Evolutionary conservation across 1,140 invertebrate species (phyloP), one percentile per base, ranked within the genome.

Genomic region (Drosophila watanabei): DNA sequence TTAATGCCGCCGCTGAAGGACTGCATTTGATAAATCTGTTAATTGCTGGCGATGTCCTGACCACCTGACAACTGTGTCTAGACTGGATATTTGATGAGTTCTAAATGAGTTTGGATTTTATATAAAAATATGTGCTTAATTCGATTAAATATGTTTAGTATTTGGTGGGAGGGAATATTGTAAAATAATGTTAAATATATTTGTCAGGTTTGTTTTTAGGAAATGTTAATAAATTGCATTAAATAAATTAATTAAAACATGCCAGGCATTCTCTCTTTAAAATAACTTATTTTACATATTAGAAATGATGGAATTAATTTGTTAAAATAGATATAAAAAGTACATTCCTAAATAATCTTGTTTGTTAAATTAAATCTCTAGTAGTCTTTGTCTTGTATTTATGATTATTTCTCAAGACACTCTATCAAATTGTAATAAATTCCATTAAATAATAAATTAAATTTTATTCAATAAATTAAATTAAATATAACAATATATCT

Each of bases 11-110:
- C n/a, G 20, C 49, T 24, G 41, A 52, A 66, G 48, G 16, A 43
- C 75, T 75, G 75, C 71, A 49, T 75, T 75, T 75, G 59, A 75
- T 78, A 68, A 69, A 78, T 78, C 51, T 79, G 75, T 62, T 79
- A 70, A 79, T 73, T 73, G 66, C 68, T 61, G 52, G 52, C 33
- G n/a, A 24, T 5, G 52, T 9, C 35, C 41, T 4, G 9, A 24
- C 54, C 66, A 71, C 16, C 30, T 72, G 70, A 60, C 69, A 52
- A 32, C 54, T 20, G 13, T n/a, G 70, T 73, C 70, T 72, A 73
- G 70, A 72, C 70, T 30, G 20, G 9, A 52, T 24, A 16, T 70
- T 20, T 52, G 1, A 18, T 14, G 20, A 2, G 14, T 16, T 16
- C 10, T 32, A 51, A 64, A 14, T 9, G 32, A 20, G 13, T 20